Base-by-base conservation (phyloP, 2,113 vertebrate genomes). In the Artemisiospiza belli region DNA sequence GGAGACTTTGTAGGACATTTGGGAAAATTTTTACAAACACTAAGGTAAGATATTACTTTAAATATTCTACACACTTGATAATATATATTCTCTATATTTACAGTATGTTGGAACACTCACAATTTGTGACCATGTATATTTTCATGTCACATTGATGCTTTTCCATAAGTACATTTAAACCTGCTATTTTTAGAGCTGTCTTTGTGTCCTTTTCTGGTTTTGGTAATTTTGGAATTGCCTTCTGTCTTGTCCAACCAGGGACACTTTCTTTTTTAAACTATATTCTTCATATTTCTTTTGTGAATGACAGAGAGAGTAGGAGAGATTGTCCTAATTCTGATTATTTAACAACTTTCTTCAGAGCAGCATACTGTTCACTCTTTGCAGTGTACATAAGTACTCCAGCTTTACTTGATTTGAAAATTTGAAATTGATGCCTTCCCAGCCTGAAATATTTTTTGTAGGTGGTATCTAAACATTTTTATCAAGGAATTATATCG, bases 1-100 rank as follows among this genome's bases (percentile, higher is more conserved):
- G 99, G 99, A 98, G 99, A 78, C 98, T 99, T 84, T 99, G 99
- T 97, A 98, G 99, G 94, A 99, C 99, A 15, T 99, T 99, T 94
- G 99, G 99, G 88, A 99, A 99, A 97, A 99, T 99, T 93, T 99
- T 99, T 97, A 99, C 99, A 49, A 99, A 99, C 98, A 98, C 99
- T 95, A 99, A 99, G 99, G 99, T 99, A 98, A 94, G 92, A 30
- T 47, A 94, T 18, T 83, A 54, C n/a, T 55, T 92, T 37, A 77
- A 83, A 67, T 73, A 46, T 21, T 54, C 16, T 43, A 37, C 4
- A 8, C 18, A 55, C 3, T 25, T 46, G 67, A 13, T 78, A n/a
- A 27, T 28, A 30, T 11, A 10, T 41, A 37, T 15, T 79, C 10
- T 84, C 14, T 10, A 1, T 69, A 33, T 67, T 89, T 72, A n/a